Evolutionary conservation across 2,113 vertebrate genomes (phyloP).

Genomic region (Thalassarche chlororhynchos): DNA sequence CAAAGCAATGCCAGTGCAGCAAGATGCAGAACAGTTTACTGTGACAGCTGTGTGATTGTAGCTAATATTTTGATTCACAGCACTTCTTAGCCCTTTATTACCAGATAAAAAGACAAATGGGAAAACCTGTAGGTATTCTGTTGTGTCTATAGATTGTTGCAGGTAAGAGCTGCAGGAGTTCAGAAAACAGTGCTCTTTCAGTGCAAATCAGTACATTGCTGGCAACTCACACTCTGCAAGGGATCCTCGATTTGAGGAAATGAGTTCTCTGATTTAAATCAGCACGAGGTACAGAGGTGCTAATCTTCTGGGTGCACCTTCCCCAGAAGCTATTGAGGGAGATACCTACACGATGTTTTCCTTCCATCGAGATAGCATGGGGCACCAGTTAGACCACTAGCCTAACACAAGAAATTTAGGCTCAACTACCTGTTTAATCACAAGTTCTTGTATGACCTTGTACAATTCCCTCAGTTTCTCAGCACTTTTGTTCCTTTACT

Average conservation of each 20-base stretch:
- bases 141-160: not conserved
- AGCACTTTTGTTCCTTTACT: not conserved
- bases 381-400: not conserved
- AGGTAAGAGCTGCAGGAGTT: not conserved
- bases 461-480: not conserved
- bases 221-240: not conserved
- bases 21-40: not conserved
- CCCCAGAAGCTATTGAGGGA: not conserved
- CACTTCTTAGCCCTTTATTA: not conserved
- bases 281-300: not conserved
- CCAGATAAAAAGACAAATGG: not conserved
- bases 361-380: not conserved
- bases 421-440: not conserved
- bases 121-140: not conserved
- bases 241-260: not conserved
- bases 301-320: not conserved
- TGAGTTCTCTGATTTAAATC: not conserved
- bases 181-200: not conserved
- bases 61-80: not conserved
- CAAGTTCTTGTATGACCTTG: not conserved
- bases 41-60: not conserved
- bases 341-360: not conserved
- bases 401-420: not conserved
- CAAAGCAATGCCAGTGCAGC: not conserved
- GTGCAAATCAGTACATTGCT: not conserved